A percentile compares a stretch with the other conserved stretches of the same genome.
These are phyloP conservation scores for Odontamblyopus rebecca DNA, from an alignment of 2,797 vertebrate genomes.

Conservation along the genomic window DNA sequence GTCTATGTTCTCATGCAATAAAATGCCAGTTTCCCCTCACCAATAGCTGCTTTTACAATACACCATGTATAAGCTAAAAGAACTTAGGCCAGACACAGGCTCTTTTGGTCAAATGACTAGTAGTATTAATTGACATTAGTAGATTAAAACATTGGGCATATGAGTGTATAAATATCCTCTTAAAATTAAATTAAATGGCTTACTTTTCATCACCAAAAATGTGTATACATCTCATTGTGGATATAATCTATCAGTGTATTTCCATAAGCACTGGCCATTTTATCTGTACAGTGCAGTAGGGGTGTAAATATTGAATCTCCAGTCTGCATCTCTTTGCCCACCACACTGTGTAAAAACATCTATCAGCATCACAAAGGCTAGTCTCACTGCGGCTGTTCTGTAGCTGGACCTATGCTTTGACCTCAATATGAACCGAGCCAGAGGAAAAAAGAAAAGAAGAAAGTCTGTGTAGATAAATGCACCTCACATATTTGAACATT, in stretches of 20 bases:
- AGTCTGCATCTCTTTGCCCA: conserved; percentile 11
- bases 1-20: neutral
- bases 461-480: conserved; percentile 30
- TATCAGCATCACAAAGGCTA: conserved; percentile 3
- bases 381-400: neutral
- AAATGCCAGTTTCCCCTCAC: neutral
- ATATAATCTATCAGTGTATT: too few relatives aligned
- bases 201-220: neutral
- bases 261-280: neutral
- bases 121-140: too few relatives aligned
- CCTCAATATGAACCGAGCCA: conserved; percentile 15
- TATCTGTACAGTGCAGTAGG: neutral
- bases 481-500: conserved; percentile 15
- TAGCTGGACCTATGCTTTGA: conserved; percentile 21
- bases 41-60: neutral
- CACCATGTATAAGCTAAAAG: neutral
- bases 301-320: conserved; percentile 13
- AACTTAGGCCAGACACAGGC: too few relatives aligned
- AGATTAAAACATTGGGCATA: neutral
- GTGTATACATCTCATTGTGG: neutral
- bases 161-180: neutral
- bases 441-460: neutral
- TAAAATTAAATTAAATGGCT: neutral
- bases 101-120: too few relatives aligned
- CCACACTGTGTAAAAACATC: conserved; percentile 16